Conservation (phyloP, 1,140 invertebrate genomes). For the Brachionus asplanchnoidis region DNA sequence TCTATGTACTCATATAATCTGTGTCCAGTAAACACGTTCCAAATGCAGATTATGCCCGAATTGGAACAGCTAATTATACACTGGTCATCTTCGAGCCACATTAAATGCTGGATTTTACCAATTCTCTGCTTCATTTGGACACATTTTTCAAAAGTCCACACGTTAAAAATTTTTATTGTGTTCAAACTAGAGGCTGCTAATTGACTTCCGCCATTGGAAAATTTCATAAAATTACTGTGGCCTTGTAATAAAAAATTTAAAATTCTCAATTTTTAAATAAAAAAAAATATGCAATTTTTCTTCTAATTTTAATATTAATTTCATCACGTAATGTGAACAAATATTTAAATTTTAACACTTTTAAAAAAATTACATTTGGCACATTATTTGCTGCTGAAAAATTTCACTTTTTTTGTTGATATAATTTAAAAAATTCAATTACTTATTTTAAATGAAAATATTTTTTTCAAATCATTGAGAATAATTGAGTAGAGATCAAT, state of each 20-base stretch:
- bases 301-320: too few species aligned
- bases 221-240: neutral
- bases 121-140: neutral
- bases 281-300: too few species aligned
- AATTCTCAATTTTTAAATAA: neutral
- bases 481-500: slow-evolving; percentile 3
- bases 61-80: neutral
- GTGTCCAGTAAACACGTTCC: neutral
- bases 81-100: neutral
- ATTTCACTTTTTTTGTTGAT: neutral
- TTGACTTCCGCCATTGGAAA: neutral
- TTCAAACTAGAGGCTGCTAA: neutral
- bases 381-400: neutral
- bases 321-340: too few species aligned
- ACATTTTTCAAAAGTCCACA: neutral
- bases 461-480: slow-evolving; percentile 14
- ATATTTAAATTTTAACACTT: too few species aligned
- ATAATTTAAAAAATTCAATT: neutral
- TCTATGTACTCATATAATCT: slow-evolving; percentile 22
- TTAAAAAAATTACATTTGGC: neutral
- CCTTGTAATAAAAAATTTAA: neutral
- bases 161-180: neutral
- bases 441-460: slow-evolving; percentile 15
- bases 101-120: slow-evolving; percentile 14
- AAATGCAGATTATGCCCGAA: slow-evolving; percentile 14